Percentiles rank a stretch among this genome's conserved stretches.
These are phyloP conservation scores for Salminus brasiliensis DNA, from an alignment of 2,113 vertebrate species.

Conservation along the genomic window DNA sequence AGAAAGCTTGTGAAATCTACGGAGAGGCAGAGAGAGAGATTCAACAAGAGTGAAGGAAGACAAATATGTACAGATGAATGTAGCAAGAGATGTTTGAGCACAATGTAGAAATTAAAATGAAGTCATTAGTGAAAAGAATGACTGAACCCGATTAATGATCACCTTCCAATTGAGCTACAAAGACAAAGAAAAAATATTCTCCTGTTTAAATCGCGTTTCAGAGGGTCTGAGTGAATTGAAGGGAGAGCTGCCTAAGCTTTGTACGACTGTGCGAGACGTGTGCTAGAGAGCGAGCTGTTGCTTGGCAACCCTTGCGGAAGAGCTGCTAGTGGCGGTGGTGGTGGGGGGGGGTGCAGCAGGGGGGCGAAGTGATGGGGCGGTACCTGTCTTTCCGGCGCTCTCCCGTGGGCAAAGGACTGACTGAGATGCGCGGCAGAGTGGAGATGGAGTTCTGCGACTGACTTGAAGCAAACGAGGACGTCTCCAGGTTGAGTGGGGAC, in stretches of 20 bases:
- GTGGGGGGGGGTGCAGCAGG: conserved; percentile 9
- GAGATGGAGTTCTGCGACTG: conserved; percentile 94
- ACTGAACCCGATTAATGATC: conserved; percentile 11
- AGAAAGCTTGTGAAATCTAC: conserved; percentile 48
- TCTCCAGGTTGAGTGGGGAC: conserved; percentile 92
- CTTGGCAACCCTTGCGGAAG: conserved; percentile 62
- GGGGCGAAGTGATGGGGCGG: neutral
- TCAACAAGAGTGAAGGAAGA: conserved; percentile 25
- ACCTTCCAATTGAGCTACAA: neutral
- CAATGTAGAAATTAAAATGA: conserved; percentile 18
- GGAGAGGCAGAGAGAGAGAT: conserved; percentile 22
- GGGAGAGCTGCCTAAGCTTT: conserved; percentile 3
- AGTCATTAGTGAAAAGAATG: neutral
- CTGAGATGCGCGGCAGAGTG: conserved; percentile 89
- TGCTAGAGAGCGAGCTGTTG: conserved; percentile 62
- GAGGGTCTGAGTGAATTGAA: conserved; percentile 7
- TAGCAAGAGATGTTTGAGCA: neutral
- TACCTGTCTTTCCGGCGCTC: conserved; percentile 96
- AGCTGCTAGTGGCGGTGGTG: conserved; percentile 44
- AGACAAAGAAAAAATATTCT: neutral
- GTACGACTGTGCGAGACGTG: neutral
- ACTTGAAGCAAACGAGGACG: conserved; percentile 88
- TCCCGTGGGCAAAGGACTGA: conserved; percentile 87
- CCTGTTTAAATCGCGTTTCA: neutral
- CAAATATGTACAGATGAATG: conserved; percentile 20